Percentiles rank a stretch among this genome's conserved stretches.
Conservation (phyloP, 2,113 vertebrate genomes). For the Clarias batrachus region DNA sequence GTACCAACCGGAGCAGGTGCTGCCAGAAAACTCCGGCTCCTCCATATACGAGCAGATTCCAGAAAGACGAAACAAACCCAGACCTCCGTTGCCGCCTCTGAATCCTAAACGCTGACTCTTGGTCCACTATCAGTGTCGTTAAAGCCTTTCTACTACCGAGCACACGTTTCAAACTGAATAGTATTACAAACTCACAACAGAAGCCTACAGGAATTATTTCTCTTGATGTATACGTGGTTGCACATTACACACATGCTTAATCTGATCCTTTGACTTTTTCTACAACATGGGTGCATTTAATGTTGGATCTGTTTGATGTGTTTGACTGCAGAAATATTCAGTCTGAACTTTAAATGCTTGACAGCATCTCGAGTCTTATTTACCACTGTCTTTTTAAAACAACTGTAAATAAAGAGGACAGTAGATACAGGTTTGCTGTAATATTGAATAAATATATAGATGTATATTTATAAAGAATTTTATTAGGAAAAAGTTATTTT, state of each 20-base stretch:
- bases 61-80: constrained; percentile 37
- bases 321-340: not conserved
- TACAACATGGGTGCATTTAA: not conserved
- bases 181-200: too few relatives aligned
- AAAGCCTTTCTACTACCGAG: not conserved
- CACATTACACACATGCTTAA: not conserved
- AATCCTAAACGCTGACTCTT: constrained; percentile 37
- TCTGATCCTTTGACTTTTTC: not conserved
- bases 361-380: not conserved
- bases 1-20: constrained; percentile 5
- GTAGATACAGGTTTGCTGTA: not conserved
- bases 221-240: not conserved
- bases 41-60: constrained; percentile 60
- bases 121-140: not conserved
- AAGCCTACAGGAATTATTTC: not conserved
- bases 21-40: not conserved
- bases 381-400: not conserved
- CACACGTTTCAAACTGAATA: not conserved
- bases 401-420: not conserved
- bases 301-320: not conserved
- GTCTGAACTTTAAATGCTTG: not conserved
- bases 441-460: not conserved
- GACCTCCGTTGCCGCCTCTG: constrained; percentile 41
- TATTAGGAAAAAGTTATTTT: not conserved
- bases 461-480: not conserved